Percentiles rank a stretch among this genome's conserved stretches.
These are phyloP conservation scores for Pherbina coryleti DNA, from an alignment of 2,888 invertebrate genomes.

Conservation along the genomic window DNA sequence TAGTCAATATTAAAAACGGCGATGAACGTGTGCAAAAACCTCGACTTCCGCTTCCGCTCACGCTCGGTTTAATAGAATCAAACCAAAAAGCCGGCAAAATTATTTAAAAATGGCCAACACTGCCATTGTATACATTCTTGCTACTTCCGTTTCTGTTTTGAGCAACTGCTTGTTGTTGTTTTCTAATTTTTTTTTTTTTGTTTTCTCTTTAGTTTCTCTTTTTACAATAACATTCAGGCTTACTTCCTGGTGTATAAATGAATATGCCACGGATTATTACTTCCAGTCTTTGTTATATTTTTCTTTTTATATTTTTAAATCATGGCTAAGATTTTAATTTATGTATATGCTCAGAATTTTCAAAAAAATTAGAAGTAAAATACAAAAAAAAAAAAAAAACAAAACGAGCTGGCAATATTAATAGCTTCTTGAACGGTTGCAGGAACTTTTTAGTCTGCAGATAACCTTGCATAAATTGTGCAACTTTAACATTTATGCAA, in stretches of 20 bases:
- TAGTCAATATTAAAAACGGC: not conserved
- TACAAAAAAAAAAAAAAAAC: no score
- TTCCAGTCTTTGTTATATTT: not conserved
- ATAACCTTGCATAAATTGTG: no score
- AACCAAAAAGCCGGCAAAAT: conserved; percentile 7
- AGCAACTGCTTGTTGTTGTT: not conserved
- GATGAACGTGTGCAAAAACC: conserved; percentile 18
- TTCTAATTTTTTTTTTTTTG: not conserved
- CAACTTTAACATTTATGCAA: no score
- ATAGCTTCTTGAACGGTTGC: no score
- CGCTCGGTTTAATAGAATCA: conserved; percentile 6
- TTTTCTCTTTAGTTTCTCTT: no score
- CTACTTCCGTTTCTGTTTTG: not conserved
- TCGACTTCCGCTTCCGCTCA: conserved; percentile 7
- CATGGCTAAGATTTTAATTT: not conserved
- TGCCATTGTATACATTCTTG: not conserved
- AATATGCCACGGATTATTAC: conserved; percentile 23
- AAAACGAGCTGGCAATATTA: no score
- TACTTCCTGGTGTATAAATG: conserved; percentile 4
- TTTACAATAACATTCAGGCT: no score
- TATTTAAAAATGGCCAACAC: conserved; percentile 23
- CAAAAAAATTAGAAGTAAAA: no score
- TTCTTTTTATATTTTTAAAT: not conserved
- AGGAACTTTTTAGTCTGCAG: no score
- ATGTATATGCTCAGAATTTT: no score